phyloP scores from a whole-genome alignment of 2,797 vertebrate species.

The Cephalopachus bancanus region DNA sequence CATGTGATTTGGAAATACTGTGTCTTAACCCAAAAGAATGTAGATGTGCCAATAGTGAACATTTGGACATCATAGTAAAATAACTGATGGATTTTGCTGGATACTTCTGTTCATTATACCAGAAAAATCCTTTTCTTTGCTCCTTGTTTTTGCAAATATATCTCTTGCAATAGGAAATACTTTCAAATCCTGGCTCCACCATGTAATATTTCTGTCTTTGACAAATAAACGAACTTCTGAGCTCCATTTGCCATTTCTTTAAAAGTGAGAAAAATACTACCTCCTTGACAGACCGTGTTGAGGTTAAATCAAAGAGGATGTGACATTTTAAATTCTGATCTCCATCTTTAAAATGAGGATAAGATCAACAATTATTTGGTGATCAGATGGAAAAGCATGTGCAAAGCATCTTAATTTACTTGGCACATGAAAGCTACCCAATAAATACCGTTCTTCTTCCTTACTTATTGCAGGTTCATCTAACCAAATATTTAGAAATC shows the following conservation, averaged over 20 bases:
- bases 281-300: conserved; percentile 40
- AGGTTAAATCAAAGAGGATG: not conserved
- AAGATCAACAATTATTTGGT: conserved; percentile 57
- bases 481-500: conserved; percentile 48
- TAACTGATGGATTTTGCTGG: not conserved
- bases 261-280: conserved; percentile 49
- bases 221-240: conserved; percentile 54
- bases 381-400: conserved; percentile 35
- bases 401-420: conserved; percentile 14
- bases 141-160: not conserved
- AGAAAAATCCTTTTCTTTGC: not conserved
- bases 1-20: not conserved
- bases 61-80: not conserved
- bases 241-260: not conserved
- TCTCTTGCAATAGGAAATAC: conserved; percentile 9
- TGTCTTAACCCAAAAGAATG: not conserved
- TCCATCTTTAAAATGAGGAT: conserved; percentile 54
- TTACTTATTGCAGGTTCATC: not conserved
- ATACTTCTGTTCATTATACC: not conserved
- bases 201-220: conserved; percentile 36
- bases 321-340: conserved; percentile 49
- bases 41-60: not conserved
- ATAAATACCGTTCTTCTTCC: not conserved
- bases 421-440: not conserved
- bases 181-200: conserved; percentile 27